These are phyloP conservation scores for Nymphalis io DNA, from an alignment of 1,140 invertebrate genomes.

Conservation along the genomic window DNA sequence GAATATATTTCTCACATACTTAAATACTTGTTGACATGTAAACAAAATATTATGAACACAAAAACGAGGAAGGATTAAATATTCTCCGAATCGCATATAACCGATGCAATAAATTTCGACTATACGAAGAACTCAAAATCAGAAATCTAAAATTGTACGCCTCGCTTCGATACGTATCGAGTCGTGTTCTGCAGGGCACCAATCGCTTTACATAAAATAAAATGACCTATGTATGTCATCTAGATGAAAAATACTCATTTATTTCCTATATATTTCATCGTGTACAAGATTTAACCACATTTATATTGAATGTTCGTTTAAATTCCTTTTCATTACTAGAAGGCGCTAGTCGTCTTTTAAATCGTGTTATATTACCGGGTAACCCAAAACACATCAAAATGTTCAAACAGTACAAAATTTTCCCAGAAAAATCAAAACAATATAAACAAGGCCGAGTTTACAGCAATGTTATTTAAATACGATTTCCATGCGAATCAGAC, in stretches of 20 bases:
- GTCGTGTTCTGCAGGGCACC: constrained; percentile 2
- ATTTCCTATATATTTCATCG: constrained; percentile 22
- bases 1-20: background rate
- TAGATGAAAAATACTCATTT: constrained; percentile 40
- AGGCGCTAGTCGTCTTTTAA: too few species aligned
- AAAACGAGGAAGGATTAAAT: constrained; percentile 8
- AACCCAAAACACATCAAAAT: too few species aligned
- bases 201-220: constrained; percentile 31
- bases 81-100: constrained; percentile 18
- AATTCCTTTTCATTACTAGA: constrained; percentile 26
- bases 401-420: constrained; percentile 33
- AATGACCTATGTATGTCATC: constrained; percentile 40
- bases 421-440: background rate
- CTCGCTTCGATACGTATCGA: constrained; percentile 21
- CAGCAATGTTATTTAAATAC: background rate
- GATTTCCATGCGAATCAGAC: background rate
- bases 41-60: constrained; percentile 9
- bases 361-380: too few species aligned
- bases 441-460: background rate
- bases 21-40: background rate
- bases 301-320: too few species aligned
- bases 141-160: constrained; percentile 31
- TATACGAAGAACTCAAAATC: constrained; percentile 10
- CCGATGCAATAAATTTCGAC: constrained; percentile 28
- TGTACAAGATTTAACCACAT: too few species aligned